These are phyloP conservation scores for Pygoscelis antarcticus DNA, from an alignment of 2,113 vertebrate species.

Conservation along the genomic window DNA sequence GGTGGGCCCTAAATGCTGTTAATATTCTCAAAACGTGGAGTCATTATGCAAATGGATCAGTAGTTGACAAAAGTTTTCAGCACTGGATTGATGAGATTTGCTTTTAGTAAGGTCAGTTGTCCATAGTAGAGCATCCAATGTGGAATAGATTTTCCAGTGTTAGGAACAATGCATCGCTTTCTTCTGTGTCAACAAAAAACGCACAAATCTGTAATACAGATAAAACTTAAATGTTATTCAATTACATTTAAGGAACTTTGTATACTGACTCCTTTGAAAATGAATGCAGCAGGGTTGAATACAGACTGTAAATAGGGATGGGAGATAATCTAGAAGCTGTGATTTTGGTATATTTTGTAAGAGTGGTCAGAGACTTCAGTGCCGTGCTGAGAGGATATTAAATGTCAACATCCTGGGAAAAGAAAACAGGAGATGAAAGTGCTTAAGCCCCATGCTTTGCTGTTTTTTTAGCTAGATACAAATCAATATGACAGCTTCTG, in stretches of 20 bases:
- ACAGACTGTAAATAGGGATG: neutral
- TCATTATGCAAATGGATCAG: neutral
- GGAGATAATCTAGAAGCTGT: neutral
- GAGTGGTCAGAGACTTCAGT: neutral
- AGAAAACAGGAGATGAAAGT: neutral
- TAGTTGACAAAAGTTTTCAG: neutral
- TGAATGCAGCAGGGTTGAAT: accelerated
- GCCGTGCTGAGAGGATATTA: neutral
- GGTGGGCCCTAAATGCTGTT: neutral
- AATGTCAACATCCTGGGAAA: neutral
- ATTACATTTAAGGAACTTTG: neutral
- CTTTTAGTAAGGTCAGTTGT: neutral
- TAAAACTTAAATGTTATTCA: neutral
- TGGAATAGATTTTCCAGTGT: neutral
- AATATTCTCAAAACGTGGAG: neutral
- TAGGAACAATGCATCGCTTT: neutral
- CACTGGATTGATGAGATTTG: neutral
- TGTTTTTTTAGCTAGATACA: neutral
- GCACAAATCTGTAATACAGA: neutral
- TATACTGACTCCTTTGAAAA: neutral
- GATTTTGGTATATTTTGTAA: neutral
- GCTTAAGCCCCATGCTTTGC: neutral
- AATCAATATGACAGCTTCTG: neutral
- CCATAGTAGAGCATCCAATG: neutral
- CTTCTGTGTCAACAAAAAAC: neutral